phyloP scores from a whole-genome alignment of 2,888 invertebrate genomes.

The Oithona nana region DNA sequence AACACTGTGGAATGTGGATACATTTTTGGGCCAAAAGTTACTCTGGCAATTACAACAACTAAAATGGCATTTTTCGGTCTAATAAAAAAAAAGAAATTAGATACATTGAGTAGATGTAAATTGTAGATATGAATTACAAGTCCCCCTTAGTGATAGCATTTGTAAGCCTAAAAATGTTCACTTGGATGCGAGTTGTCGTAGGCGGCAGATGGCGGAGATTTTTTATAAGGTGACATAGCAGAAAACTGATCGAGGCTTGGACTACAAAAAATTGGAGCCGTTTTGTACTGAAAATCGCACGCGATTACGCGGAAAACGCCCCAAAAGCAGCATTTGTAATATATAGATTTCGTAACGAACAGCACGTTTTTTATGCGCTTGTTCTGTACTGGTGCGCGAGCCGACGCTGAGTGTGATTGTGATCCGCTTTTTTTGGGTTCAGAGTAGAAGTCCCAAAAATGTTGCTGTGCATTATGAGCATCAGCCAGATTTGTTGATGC shows the following conservation, averaged over 20 bases:
- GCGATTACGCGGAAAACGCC: background rate
- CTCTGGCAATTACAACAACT: too few relatives aligned
- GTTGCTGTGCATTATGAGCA: background rate
- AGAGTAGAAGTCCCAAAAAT: background rate
- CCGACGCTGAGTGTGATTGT: background rate
- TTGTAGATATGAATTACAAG: too few relatives aligned
- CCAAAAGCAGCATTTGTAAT: background rate
- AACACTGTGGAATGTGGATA: too few relatives aligned
- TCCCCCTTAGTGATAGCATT: too few relatives aligned
- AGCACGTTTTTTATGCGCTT: background rate
- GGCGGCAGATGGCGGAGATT: background rate
- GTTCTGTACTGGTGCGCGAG: background rate
- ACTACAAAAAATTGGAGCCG: background rate
- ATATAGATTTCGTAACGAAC: background rate
- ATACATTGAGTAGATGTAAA: too few relatives aligned
- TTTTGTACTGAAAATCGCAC: background rate
- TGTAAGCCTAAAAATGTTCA: background rate
- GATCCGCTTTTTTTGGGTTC: background rate
- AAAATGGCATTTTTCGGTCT: too few relatives aligned
- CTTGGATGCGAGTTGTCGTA: background rate
- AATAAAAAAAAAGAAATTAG: too few relatives aligned
- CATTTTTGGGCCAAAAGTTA: too few relatives aligned
- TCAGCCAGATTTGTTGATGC: background rate
- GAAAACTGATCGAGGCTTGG: background rate
- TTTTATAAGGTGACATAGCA: background rate